Base-by-base conservation (phyloP, 2,888 invertebrate species). In the Sphaerophoria rueppellii region DNA sequence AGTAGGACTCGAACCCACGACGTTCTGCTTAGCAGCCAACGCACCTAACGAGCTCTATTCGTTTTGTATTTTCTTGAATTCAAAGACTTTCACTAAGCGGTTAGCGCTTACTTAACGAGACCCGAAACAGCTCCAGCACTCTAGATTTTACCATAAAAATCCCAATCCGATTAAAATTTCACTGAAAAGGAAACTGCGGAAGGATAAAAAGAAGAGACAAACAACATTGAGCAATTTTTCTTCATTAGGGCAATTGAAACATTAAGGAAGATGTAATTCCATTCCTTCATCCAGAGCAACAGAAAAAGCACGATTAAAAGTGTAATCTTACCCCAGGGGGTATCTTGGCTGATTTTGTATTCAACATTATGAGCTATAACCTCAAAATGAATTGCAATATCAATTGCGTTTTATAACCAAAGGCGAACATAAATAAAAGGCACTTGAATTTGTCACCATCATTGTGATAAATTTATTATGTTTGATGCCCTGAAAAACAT, bases 261-360 rank as follows among this genome's bases (percentile, higher is more conserved):
- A 83, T 69, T 83, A 83, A 80, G 75, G 57, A 83, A 80, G 75
- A 80, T 83, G 80, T 83, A 80, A 82, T 82, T 79, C 79, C 65
- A 74, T 82, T 74, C 79, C 16, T 24, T 24, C 24, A 24, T 24
- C 24, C 24, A 24, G 24, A 24, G 24, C 24, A 2, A 24, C 24
- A 74, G 74, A 43, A 74, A 58, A 83, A 75, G 52, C 61, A 57
- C 80, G 83, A 83, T 83, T 83, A 80, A 83, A 80, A 80, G 67
- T 80, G 80, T 76, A 83, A 80, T 80, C 80, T 76, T 57, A 61
- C 83, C 58, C 82, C 32, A 48, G 74, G 70, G 82, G 71, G 52
- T 65, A 48, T 70, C 52, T 40, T 70, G 54, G 37, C 6, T 40
- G 35, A 37, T 61, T 77, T 61, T 16, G 2, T 60, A 74, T 70